Base-by-base conservation (phyloP, 2,113 vertebrate species). In the Epinephelus lanceolatus region DNA sequence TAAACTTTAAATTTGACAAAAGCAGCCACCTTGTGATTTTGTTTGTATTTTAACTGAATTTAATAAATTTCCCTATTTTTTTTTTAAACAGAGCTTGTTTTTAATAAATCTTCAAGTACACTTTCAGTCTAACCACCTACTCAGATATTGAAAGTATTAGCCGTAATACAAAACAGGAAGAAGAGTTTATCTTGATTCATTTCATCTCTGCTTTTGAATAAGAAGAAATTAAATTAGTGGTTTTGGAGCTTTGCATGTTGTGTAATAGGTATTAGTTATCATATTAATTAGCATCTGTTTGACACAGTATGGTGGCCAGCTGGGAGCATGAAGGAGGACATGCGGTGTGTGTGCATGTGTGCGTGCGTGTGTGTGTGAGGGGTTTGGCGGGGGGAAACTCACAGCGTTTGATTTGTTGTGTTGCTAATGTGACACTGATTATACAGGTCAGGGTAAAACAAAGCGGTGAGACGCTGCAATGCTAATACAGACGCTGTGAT, bases 351-450 rank as follows among this genome's bases (percentile, higher is more conserved):
- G 80, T 71, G 84, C 19, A 66, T 56, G 71, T 57, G 74, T 30
- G 71, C 4, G 25, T 13, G 66, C 18, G 61, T 40, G 33, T 15
- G 65, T 10, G 52, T 66, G 75, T 19, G 74, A 37, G 80, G 75
- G 91, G 87, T 86, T 87, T n/a, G n/a, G 86, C 60, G 92, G 95
- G 96, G 96, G 96, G 96, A 96, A 96, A 96, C 97, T 98, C 96
- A 93, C 96, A 96, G 95, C 96, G 97, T 98, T 98, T 99, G 97
- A 98, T 98, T 99, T 99, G 98, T 99, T 99, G 98, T 98, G 97
- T 99, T 99, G 98, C 97, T 98, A 97, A 98, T 98, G 97, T 99
- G 98, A 99, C 97, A 98, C 97, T 97, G 97, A 99, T 99, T 99
- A 99, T 98, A 98, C 98, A 98, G 98, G 98, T 99, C 98, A 98